phyloP scores from a whole-genome alignment of 2,113 vertebrate species.

The Butorides virescens region DNA sequence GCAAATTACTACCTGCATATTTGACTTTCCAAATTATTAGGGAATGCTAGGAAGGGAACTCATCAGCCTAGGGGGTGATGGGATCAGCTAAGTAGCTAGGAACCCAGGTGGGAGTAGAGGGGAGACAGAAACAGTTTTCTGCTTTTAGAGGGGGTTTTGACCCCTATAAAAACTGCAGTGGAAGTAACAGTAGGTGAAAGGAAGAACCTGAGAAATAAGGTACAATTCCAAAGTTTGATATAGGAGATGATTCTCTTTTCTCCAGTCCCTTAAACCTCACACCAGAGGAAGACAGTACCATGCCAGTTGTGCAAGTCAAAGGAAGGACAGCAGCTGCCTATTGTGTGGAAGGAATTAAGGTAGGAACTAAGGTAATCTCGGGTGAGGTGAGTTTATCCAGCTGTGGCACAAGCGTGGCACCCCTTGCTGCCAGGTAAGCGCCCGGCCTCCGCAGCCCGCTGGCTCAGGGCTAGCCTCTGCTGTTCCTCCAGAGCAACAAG shows the following conservation, averaged over 20 bases:
- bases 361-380: neutral
- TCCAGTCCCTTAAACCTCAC: neutral
- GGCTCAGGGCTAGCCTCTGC: neutral
- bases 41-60: neutral
- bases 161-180: neutral
- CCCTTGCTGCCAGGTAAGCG: too few species aligned
- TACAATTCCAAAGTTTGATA: neutral
- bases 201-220: neutral
- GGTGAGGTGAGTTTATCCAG: neutral
- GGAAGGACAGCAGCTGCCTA: neutral
- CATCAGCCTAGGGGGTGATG: neutral
- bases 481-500: rapidly evolving
- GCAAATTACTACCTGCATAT: neutral
- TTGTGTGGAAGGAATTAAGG: neutral
- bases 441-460: rapidly evolving
- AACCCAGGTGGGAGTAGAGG: neutral
- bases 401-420: neutral
- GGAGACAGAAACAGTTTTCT: neutral
- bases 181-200: neutral
- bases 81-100: neutral
- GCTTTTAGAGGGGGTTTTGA: neutral
- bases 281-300: neutral
- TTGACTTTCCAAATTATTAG: neutral
- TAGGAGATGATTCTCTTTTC: neutral
- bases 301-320: neutral